phyloP scores from a whole-genome alignment of 2,113 vertebrate genomes.

The Taxidea taxus region DNA sequence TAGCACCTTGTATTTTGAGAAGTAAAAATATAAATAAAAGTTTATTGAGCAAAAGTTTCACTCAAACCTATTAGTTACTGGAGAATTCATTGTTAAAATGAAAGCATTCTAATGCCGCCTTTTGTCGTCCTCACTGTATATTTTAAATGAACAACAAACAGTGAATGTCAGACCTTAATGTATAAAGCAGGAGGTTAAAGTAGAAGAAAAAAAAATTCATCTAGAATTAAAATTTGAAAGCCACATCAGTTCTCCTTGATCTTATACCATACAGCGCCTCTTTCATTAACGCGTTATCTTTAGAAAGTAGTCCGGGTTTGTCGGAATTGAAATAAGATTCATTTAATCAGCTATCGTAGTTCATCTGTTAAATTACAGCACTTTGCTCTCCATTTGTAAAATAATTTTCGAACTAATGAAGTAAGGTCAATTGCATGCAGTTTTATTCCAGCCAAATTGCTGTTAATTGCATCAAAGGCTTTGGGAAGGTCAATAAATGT shows the following conservation, averaged over 20 bases:
- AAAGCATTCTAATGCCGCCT: not conserved
- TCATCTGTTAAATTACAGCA: slow-evolving; percentile 79
- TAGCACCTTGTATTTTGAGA: not conserved
- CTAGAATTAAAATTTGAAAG: slow-evolving; percentile 68
- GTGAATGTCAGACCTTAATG: slow-evolving; percentile 39
- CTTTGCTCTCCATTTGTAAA: slow-evolving; percentile 80
- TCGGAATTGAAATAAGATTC: slow-evolving; percentile 78
- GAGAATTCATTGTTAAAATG: slow-evolving; percentile 47
- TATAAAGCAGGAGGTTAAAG: slow-evolving; percentile 66
- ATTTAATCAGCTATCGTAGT: slow-evolving; percentile 74
- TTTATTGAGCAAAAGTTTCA: not conserved
- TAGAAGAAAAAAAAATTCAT: slow-evolving; percentile 40
- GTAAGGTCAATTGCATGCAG: slow-evolving; percentile 73
- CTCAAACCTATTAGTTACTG: not conserved
- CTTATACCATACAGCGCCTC: slow-evolving; percentile 53
- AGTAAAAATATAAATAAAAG: not conserved
- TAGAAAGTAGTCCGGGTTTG: slow-evolving; percentile 69
- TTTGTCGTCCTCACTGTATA: not conserved
- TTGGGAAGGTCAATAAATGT: slow-evolving; percentile 68
- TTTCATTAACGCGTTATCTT: slow-evolving; percentile 73
- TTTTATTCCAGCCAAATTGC: slow-evolving; percentile 74
- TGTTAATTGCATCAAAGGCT: slow-evolving; percentile 75
- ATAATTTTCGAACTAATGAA: slow-evolving; percentile 79
- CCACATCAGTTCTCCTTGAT: slow-evolving; percentile 57
- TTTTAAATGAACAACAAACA: slow-evolving; percentile 13